Conservation (phyloP, 2,888 invertebrate genomes). For the Tetramorium bicarinatum region DNA sequence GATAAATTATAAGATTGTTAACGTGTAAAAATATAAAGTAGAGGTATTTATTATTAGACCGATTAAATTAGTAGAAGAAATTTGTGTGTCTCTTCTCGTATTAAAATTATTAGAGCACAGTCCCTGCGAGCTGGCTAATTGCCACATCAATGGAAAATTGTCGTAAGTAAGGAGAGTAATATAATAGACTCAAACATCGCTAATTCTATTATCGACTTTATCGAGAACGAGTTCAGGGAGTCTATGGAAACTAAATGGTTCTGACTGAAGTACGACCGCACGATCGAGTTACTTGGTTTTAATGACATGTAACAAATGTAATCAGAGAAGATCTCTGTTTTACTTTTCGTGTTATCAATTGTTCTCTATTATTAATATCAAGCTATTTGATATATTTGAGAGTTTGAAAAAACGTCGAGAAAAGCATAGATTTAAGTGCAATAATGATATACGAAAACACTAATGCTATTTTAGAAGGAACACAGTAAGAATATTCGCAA, state of each 20-base stretch:
- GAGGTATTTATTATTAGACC: not conserved
- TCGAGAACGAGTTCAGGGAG: conserved; percentile 35
- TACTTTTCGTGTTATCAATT: conserved; percentile 11
- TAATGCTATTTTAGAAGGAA: not conserved
- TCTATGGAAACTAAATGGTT: conserved; percentile 49
- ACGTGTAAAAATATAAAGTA: not conserved
- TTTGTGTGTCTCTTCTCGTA: not conserved
- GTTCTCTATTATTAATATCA: not conserved
- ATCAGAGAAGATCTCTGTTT: conserved; percentile 7
- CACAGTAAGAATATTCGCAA: not conserved
- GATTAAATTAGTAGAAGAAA: not conserved
- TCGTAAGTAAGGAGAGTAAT: conserved; percentile 27
- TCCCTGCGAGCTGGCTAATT: conserved; percentile 14
- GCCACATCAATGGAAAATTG: conserved; percentile 47
- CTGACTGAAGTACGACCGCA: conserved; percentile 17
- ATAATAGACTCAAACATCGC: conserved; percentile 48
- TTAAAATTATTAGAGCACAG: conserved; percentile 24
- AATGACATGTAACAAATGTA: conserved; percentile 36
- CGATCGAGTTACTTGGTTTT: conserved; percentile 36
- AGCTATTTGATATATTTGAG: not conserved
- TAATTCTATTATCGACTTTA: conserved; percentile 55
- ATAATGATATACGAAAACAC: conserved; percentile 10
- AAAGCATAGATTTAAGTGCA: conserved; percentile 16
- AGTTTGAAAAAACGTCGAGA: not conserved
- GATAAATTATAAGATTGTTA: not conserved